Percentiles rank a stretch among this genome's conserved stretches.
These are phyloP conservation scores for Coenonympha arcania DNA, from an alignment of 2,888 invertebrate species.

Conservation along the genomic window DNA sequence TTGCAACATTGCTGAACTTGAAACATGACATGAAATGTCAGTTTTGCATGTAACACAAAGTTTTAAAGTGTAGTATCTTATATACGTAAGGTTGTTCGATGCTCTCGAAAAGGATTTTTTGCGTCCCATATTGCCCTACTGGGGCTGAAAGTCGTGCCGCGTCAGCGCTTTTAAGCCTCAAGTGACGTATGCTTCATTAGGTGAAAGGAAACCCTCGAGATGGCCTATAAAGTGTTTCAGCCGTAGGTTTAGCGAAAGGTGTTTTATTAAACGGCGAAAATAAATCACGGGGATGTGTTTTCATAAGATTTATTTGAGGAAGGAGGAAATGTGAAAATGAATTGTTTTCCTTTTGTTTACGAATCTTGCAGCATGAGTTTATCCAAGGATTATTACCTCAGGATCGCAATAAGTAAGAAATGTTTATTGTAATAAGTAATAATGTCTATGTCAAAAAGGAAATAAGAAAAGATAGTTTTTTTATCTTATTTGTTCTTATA, in stretches of 20 bases:
- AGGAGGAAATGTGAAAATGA: slow-evolving; percentile 5
- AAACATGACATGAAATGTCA: too few species aligned
- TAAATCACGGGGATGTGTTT: slow-evolving; percentile 9
- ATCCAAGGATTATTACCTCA: neutral
- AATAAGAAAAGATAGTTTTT: too few species aligned
- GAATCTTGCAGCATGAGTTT: slow-evolving; percentile 1
- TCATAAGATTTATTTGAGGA: slow-evolving; percentile 6
- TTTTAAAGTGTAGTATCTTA: too few species aligned
- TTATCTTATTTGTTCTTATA: too few species aligned
- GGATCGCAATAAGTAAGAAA: neutral
- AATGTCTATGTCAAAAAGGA: neutral
- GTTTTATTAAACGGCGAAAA: slow-evolving; percentile 11
- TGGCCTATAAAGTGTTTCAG: slow-evolving; percentile 12
- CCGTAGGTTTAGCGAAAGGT: slow-evolving; percentile 9
- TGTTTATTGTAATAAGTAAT: neutral
- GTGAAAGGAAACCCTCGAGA: slow-evolving; percentile 12
- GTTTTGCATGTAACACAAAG: too few species aligned
- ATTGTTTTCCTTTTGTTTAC: slow-evolving; percentile 7
- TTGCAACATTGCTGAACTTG: too few species aligned
- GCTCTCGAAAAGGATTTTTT: neutral
- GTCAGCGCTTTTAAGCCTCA: slow-evolving; percentile 11
- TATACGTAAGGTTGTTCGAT: too few species aligned
- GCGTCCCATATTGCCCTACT: slow-evolving; percentile 1
- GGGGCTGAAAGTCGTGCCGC: slow-evolving; percentile 7
- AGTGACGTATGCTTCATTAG: slow-evolving; percentile 15